phyloP scores from a whole-genome alignment of 1,140 invertebrate species.

The Drosophila gunungcola region DNA sequence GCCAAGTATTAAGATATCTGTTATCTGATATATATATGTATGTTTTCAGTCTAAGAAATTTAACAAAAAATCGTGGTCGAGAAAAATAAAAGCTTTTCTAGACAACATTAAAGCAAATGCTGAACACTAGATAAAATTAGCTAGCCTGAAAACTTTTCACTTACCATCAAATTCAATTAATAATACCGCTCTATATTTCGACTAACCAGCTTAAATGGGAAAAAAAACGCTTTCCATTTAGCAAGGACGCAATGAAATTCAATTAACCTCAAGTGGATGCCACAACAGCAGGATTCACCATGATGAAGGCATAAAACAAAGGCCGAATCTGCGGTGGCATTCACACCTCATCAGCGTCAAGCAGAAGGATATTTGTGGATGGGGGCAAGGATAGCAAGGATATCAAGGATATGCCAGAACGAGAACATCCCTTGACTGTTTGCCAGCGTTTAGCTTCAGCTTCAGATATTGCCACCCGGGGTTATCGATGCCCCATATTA shows the following conservation, averaged over 20 bases:
- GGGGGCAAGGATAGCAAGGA: background rate
- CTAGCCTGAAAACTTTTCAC: constrained; percentile 63
- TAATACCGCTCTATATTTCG: constrained; percentile 50
- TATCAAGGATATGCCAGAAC: constrained; percentile 7
- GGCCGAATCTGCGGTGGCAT: constrained; percentile 66
- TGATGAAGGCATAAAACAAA: constrained; percentile 73
- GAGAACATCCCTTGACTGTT: constrained; percentile 44
- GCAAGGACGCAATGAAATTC: constrained; percentile 67
- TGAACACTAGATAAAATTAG: constrained; percentile 28
- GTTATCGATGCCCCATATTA: constrained; percentile 61
- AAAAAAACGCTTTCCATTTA: constrained; percentile 72
- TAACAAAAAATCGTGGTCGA: background rate
- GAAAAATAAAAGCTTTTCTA: background rate
- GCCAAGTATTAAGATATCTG: too few species aligned
- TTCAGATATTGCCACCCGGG: constrained; percentile 17
- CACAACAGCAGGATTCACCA: constrained; percentile 42
- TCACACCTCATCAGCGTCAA: constrained; percentile 78
- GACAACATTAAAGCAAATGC: background rate
- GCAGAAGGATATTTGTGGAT: constrained; percentile 2
- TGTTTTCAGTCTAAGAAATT: too few species aligned
- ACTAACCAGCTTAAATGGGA: constrained; percentile 73
- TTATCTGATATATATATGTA: too few species aligned
- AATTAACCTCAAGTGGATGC: constrained; percentile 79
- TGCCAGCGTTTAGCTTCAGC: constrained; percentile 65
- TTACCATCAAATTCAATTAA: constrained; percentile 78